phyloP scores from a whole-genome alignment of 2,113 vertebrate genomes.

The Tragelaphus buxtoni region DNA sequence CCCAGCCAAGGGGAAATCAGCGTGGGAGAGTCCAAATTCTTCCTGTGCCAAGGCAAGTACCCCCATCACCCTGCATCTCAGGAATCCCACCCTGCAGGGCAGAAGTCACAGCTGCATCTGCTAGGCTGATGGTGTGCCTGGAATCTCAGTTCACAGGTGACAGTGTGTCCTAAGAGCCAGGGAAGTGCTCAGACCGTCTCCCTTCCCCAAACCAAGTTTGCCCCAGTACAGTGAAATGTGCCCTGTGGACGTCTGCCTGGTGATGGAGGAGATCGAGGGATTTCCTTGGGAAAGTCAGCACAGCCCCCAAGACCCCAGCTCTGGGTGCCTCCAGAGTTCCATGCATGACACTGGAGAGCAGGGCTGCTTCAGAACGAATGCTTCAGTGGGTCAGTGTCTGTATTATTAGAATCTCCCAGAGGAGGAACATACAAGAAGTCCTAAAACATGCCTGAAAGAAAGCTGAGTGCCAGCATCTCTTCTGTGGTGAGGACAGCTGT shows the following conservation, averaged over 20 bases:
- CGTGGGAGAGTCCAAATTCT: slow-evolving; percentile 98
- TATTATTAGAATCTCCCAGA: not conserved
- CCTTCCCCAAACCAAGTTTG: not conserved
- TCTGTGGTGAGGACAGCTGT: not conserved
- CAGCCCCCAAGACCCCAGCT: not conserved
- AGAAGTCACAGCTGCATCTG: not conserved
- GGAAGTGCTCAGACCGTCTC: not conserved
- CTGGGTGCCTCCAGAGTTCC: not conserved
- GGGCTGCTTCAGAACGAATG: not conserved
- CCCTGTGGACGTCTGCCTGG: not conserved
- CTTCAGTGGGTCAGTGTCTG: not conserved
- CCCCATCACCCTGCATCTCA: slow-evolving; percentile 66
- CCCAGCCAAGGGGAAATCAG: slow-evolving; percentile 96
- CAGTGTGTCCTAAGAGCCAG: not conserved
- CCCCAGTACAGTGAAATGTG: not conserved
- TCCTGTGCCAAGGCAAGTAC: slow-evolving; percentile 93
- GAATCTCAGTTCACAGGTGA: not conserved
- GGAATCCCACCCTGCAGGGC: not conserved
- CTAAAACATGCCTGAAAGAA: not conserved
- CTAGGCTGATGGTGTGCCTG: rapidly evolving
- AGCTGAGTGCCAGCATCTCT: not conserved
- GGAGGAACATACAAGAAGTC: not conserved
- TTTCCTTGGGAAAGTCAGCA: not conserved
- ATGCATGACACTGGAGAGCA: not conserved
- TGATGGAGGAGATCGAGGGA: not conserved